Conservation (phyloP, 2,888 invertebrate genomes). For the Chrysolina americana region DNA sequence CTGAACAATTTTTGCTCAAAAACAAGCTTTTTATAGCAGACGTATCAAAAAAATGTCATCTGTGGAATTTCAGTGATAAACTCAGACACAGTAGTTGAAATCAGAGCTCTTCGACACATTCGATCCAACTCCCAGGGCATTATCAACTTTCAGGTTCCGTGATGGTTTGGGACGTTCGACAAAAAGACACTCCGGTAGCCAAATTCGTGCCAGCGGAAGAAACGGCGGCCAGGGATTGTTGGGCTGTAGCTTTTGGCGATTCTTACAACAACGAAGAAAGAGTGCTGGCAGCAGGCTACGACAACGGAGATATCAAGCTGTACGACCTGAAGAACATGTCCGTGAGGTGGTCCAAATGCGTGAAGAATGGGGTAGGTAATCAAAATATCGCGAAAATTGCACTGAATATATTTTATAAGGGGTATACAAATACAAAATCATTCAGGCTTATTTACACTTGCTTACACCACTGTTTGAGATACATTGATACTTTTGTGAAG, state of each 20-base stretch:
- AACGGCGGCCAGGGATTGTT: constrained; percentile 87
- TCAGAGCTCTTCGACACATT: no score
- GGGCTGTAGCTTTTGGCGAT: constrained; percentile 94
- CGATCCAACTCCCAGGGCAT: not conserved
- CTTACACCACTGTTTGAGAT: no score
- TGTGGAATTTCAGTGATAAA: no score
- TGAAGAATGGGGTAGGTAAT: constrained; percentile 91
- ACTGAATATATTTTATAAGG: no score
- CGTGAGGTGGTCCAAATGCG: constrained; percentile 90
- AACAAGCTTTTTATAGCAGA: no score
- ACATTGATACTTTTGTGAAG: no score
- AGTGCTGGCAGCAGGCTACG: constrained; percentile 92
- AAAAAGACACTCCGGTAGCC: constrained; percentile 90
- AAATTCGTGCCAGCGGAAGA: constrained; percentile 85
- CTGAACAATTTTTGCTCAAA: no score
- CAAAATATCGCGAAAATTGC: no score
- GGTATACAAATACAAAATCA: no score
- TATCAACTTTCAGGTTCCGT: constrained; percentile 39
- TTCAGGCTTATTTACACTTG: no score
- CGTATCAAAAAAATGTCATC: no score
- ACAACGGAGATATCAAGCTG: constrained; percentile 96
- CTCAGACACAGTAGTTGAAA: no score
- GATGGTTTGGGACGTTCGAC: constrained; percentile 96
- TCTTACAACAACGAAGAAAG: constrained; percentile 90
- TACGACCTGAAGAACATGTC: constrained; percentile 90